These are phyloP conservation scores for Ceratina japonica DNA, from an alignment of 1,140 invertebrate genomes.

Conservation along the genomic window DNA sequence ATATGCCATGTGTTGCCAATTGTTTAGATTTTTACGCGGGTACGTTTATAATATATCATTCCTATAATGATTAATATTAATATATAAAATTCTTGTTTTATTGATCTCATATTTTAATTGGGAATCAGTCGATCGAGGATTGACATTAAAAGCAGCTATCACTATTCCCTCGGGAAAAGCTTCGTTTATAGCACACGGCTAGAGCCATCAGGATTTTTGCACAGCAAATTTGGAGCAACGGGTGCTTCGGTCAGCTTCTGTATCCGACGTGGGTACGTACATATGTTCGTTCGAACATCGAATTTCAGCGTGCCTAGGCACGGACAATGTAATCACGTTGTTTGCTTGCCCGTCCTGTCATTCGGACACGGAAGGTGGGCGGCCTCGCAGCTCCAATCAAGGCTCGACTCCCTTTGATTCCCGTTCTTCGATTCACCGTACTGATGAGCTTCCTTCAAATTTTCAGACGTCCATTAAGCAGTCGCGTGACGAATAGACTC, in stretches of 20 bases:
- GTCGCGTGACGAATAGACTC: not conserved
- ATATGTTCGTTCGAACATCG: constrained; percentile 34
- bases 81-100: too few species aligned
- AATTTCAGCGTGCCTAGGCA: constrained; percentile 41
- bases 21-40: too few species aligned
- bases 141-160: too few species aligned
- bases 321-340: constrained; percentile 50
- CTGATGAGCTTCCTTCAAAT: constrained; percentile 19
- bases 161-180: not conserved
- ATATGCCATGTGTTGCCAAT: too few species aligned
- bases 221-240: not conserved
- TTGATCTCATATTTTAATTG: too few species aligned
- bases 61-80: too few species aligned
- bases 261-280: constrained; percentile 16
- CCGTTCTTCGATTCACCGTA: constrained; percentile 20
- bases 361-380: constrained; percentile 43
- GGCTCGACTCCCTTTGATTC: constrained; percentile 31
- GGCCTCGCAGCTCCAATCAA: constrained; percentile 33
- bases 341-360: constrained; percentile 44
- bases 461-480: not conserved
- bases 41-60: too few species aligned
- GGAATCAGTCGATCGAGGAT: too few species aligned
- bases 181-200: not conserved
- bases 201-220: constrained; percentile 16
- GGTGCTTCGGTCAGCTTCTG: not conserved